Percentiles rank a stretch among this genome's conserved stretches.
phyloP scores from a whole-genome alignment of 2,113 vertebrate genomes.

The Otocyon megalotis region DNA sequence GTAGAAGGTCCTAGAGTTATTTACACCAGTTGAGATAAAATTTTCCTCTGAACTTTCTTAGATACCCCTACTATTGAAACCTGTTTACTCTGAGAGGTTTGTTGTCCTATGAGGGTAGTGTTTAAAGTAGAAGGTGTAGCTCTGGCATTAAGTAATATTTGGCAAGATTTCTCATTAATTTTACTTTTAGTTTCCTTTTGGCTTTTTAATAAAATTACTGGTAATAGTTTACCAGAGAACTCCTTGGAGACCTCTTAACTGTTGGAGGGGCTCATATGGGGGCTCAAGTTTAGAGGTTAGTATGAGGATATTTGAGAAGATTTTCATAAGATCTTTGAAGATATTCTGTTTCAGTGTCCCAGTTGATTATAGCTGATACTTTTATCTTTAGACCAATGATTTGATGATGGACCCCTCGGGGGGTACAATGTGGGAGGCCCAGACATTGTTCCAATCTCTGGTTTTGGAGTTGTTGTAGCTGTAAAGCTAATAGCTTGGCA shows the following conservation, averaged over 20 bases:
- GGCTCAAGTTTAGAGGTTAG: not conserved
- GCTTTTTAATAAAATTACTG: not conserved
- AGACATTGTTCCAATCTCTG: not conserved
- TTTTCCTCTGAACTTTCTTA: not conserved
- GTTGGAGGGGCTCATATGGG: not conserved
- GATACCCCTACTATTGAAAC: not conserved
- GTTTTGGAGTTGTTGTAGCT: not conserved
- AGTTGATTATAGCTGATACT: not conserved
- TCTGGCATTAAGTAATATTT: not conserved
- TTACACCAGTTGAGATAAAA: not conserved
- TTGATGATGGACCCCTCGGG: not conserved
- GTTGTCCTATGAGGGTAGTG: not conserved
- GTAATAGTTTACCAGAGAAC: not conserved
- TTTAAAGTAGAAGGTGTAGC: not conserved
- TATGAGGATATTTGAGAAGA: not conserved
- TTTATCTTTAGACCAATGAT: not conserved
- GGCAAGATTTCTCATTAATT: not conserved
- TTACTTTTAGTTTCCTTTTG: not conserved
- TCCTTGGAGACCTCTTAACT: not conserved
- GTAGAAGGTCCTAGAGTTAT: not conserved
- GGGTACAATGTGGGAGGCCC: not conserved
- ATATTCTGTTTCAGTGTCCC: not conserved
- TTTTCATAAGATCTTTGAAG: not conserved
- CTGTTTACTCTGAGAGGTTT: not conserved
- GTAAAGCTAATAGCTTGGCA: not conserved